Evolutionary conservation across 2,888 invertebrate genomes (phyloP), one percentile per base, ranked within the genome.

Genomic region (Bugula neritina): DNA sequence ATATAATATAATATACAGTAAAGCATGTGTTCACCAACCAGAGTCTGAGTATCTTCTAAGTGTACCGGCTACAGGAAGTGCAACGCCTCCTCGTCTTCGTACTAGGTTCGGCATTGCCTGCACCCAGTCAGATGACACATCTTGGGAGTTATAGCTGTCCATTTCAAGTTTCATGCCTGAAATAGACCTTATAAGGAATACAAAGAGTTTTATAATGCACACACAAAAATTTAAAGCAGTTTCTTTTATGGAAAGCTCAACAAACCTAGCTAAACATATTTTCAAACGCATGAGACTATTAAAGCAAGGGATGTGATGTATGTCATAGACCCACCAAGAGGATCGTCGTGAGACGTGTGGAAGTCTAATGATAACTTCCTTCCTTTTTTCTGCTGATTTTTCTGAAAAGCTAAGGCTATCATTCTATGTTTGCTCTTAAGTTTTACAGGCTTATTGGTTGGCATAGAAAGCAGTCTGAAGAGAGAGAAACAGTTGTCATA

Each of bases 341-440:
- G 96, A 86, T 96, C 96, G 75, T 92, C 92, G 77, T 93, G 90
- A 1, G 90, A 90, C 76, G 92, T 92, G 74, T 91, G 90, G 75
- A 94, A 90, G 75, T 92, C 92, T 80, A 95, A 91, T 63, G 94
- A 94, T 63, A 95, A 87, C 17, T 92, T 87, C 74, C 83, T 90
- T 76, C 91, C 90, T 79, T 93, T 89, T 52, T 70, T 70, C n/a
- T 63, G 27, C 79, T 92, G 91, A 78, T 91, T 90, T 57, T 94
- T 88, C 73, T 93, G 92, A 87, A 92, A 96, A 0, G 93, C 93
- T 82, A 92, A 91, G 27, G 94, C 92, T 72, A 96, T 94, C 69
- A 95, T 89, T 85, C 92, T 92, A 84, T 95, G 94, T 80, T 94
- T 93, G 34, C 63, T 63, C 81, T 90, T 90, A 71, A 90, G 80